A percentile compares a stretch with the other conserved stretches of the same genome.
phyloP scores from a whole-genome alignment of 1,140 invertebrate species.

The Tetramorium alpestre region DNA sequence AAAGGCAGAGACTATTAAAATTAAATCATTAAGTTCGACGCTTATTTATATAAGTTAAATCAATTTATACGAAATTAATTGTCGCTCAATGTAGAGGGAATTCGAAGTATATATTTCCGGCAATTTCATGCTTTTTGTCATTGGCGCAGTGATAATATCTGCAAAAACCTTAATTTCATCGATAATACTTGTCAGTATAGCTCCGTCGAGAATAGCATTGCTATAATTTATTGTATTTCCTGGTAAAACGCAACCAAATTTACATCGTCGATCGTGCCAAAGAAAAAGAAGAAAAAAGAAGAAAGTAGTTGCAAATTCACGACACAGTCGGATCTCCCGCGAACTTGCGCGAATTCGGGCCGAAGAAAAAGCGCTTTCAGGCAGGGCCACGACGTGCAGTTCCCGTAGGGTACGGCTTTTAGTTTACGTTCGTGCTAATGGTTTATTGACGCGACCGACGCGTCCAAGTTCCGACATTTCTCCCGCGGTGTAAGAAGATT shows the following conservation, averaged over 20 bases:
- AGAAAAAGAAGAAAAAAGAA: neutral
- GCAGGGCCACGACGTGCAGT: neutral
- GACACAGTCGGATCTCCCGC: neutral
- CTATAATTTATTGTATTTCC: neutral
- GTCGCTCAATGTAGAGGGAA: neutral
- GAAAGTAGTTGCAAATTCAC: neutral
- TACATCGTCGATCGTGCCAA: neutral
- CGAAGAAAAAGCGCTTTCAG: neutral
- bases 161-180: neutral
- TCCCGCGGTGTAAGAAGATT: conserved; percentile 53
- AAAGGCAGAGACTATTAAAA: neutral
- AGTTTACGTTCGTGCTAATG: conserved; percentile 55
- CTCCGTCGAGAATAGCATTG: neutral
- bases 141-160: neutral
- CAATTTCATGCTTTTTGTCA: neutral
- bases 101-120: neutral
- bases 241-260: neutral
- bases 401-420: conserved; percentile 13
- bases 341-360: neutral
- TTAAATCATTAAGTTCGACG: neutral
- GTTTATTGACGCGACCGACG: conserved; percentile 55
- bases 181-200: neutral
- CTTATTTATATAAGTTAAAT: neutral
- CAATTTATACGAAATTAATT: neutral
- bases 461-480: conserved; percentile 57